Percentiles rank a stretch among this genome's conserved stretches.
These are phyloP conservation scores for Porites lobata DNA, from an alignment of 92 coral and sea anemone species.

Conservation along the genomic window DNA sequence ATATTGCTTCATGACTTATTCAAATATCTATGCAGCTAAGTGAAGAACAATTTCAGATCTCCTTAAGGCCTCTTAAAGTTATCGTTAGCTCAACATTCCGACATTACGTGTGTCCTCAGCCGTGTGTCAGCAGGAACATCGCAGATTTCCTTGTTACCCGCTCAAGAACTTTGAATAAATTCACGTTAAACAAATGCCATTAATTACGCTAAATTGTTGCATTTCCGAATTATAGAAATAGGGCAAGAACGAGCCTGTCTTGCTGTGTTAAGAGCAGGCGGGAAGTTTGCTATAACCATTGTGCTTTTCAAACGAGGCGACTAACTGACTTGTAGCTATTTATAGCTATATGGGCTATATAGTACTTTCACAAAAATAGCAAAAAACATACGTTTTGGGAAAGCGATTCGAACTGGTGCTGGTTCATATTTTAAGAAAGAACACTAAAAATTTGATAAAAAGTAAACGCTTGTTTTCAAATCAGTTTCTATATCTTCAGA, in stretches of 20 bases:
- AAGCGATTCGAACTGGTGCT: background rate
- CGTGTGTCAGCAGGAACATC: background rate
- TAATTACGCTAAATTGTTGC: conserved; percentile 10
- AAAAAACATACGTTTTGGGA: background rate
- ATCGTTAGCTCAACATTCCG: background rate
- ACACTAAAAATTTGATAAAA: background rate
- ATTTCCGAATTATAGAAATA: conserved; percentile 9
- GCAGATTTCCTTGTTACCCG: background rate
- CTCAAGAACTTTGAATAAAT: background rate
- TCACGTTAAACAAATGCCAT: background rate
- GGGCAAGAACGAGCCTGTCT: background rate
- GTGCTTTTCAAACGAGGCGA: background rate
- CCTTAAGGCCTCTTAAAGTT: conserved; percentile 22
- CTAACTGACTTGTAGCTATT: background rate
- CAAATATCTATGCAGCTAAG: conserved; percentile 2
- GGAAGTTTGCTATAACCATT: background rate
- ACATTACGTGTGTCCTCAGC: background rate
- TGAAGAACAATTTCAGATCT: conserved; percentile 9
- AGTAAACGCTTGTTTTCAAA: background rate
- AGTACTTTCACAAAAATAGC: background rate
- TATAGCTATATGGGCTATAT: background rate
- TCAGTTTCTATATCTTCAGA: background rate
- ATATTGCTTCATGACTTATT: conserved; percentile 5
- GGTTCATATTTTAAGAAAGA: too few species aligned
- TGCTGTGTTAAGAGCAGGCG: too few species aligned